These are phyloP conservation scores for Myrmecophaga tridactyla DNA, from an alignment of 2,113 vertebrate genomes.

Conservation along the genomic window DNA sequence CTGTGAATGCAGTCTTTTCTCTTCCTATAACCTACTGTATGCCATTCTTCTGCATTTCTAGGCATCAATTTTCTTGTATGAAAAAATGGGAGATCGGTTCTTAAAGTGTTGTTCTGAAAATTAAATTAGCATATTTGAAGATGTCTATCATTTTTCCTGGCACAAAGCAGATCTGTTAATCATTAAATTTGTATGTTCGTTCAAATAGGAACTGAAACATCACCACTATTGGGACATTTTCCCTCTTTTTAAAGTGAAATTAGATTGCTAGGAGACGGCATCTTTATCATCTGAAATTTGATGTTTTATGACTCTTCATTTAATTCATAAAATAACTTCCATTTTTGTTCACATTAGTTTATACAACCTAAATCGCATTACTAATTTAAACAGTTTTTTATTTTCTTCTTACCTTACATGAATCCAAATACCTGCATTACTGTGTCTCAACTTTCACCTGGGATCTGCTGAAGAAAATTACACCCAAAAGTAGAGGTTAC, in stretches of 20 bases:
- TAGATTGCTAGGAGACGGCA: rapidly evolving
- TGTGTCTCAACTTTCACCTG: not conserved
- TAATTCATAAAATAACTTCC: not conserved
- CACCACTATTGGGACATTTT: rapidly evolving
- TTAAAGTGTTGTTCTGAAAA: not conserved
- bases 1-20: not conserved
- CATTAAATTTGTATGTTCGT: not conserved
- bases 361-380: not conserved
- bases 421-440: not conserved
- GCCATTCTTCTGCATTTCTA: not conserved
- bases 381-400: not conserved
- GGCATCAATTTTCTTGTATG: not conserved
- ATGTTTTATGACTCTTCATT: not conserved
- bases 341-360: not conserved
- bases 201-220: not conserved
- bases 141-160: not conserved
- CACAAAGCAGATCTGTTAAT: not conserved
- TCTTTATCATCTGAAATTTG: not conserved
- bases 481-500: not conserved
- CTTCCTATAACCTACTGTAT: not conserved
- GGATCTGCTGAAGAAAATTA: not conserved
- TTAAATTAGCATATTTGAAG: not conserved
- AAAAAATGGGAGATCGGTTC: not conserved
- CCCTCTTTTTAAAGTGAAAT: not conserved
- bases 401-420: not conserved